Conservation (phyloP, 2,888 invertebrate genomes). For the Arge pagana region DNA sequence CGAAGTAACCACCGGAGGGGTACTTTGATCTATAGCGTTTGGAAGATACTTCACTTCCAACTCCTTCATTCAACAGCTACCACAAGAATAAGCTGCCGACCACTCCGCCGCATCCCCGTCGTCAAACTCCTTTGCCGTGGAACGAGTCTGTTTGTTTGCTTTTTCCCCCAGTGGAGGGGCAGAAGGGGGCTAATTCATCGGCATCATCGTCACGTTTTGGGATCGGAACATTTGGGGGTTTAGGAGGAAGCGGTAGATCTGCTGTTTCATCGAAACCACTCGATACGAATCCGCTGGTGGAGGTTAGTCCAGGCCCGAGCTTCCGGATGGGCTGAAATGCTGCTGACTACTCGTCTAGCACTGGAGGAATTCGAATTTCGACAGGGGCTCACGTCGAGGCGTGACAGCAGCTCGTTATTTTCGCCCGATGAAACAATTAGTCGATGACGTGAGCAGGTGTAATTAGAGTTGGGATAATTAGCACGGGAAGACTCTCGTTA, state of each 20-base stretch:
- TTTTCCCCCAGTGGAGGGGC: not conserved
- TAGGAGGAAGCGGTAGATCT: no score
- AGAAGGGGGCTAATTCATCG: slow-evolving; percentile 10
- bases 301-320: no score
- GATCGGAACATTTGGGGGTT: no score
- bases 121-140: not conserved
- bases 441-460: slow-evolving; percentile 31
- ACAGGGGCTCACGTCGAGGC: slow-evolving; percentile 25
- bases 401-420: slow-evolving; percentile 44
- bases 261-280: no score
- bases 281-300: no score
- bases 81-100: slow-evolving; percentile 1
- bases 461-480: slow-evolving; percentile 42
- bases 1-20: not conserved
- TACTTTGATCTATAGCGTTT: slow-evolving; percentile 17
- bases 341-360: no score
- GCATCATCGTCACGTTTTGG: slow-evolving; percentile 10
- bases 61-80: not conserved
- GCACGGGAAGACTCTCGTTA: slow-evolving; percentile 33
- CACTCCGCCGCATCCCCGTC: not conserved
- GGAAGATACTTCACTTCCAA: slow-evolving; percentile 12
- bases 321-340: no score
- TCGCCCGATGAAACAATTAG: slow-evolving; percentile 47
- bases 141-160: not conserved
- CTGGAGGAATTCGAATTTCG: no score